These are phyloP conservation scores for Physeter macrocephalus DNA, from an alignment of 2,113 vertebrate genomes.

Conservation along the genomic window DNA sequence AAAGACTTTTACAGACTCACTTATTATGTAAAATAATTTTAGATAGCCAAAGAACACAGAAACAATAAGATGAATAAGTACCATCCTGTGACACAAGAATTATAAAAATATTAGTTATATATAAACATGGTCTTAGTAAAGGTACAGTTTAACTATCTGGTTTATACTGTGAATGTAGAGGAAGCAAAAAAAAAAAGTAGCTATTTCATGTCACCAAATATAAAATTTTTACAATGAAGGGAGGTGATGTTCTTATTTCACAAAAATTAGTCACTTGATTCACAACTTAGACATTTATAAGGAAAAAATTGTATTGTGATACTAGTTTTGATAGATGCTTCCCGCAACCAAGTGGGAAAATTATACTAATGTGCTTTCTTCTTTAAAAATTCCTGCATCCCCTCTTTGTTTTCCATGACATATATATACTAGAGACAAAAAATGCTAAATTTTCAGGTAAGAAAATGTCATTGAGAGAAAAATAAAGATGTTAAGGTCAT, in stretches of 20 bases:
- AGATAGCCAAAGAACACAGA: not conserved
- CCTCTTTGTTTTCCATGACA: not conserved
- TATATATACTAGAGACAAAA: not conserved
- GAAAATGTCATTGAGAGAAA: not conserved
- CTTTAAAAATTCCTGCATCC: constrained; percentile 10
- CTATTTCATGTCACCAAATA: not conserved
- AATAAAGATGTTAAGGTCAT: not conserved
- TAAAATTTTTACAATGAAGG: not conserved
- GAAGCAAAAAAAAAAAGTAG: not conserved
- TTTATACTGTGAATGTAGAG: not conserved
- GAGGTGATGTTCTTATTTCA: constrained; percentile 53
- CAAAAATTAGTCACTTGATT: constrained; percentile 59
- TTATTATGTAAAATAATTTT: constrained; percentile 48
- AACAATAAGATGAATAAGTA: constrained; percentile 12
- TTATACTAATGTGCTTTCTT: constrained; percentile 7
- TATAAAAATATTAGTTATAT: not conserved
- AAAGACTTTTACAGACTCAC: constrained; percentile 61
- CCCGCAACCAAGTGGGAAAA: constrained; percentile 9
- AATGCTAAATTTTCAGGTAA: not conserved
- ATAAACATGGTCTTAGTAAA: not conserved
- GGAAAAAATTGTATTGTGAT: not conserved
- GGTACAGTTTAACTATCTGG: not conserved
- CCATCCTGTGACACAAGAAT: not conserved
- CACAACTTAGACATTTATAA: constrained; percentile 21
- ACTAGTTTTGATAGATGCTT: constrained; percentile 28